These are phyloP conservation scores for Distichodus sexfasciatus DNA, from an alignment of 2,797 vertebrate species.

Conservation along the genomic window DNA sequence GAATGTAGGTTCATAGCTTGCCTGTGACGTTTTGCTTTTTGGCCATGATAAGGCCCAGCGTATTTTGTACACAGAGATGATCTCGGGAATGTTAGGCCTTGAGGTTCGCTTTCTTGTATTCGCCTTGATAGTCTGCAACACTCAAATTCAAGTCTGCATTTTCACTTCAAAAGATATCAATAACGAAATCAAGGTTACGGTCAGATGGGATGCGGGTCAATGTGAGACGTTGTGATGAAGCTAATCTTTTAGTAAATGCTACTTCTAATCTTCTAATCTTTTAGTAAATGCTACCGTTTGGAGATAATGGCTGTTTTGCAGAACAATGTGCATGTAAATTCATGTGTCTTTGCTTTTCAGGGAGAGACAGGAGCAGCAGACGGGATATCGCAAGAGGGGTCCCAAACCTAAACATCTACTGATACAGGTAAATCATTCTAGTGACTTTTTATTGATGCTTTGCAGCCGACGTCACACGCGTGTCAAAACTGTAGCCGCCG, in stretches of 20 bases:
- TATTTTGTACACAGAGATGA: not conserved
- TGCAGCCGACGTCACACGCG: too few species aligned
- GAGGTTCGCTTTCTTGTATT: not conserved
- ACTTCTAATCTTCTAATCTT: not conserved
- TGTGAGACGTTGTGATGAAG: not conserved
- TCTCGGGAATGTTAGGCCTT: not conserved
- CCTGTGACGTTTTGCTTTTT: not conserved
- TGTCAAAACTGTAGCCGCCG: too few species aligned
- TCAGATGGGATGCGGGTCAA: not conserved
- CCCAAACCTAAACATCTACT: slow-evolving; percentile 94
- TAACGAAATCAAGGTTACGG: not conserved
- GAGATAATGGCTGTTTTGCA: not conserved
- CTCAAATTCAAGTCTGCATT: not conserved
- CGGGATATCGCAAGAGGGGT: slow-evolving; percentile 94
- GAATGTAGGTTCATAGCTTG: not conserved
- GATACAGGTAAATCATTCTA: slow-evolving; percentile 92
- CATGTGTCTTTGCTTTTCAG: too few species aligned
- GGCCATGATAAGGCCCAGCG: slow-evolving; percentile 5
- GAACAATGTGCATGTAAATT: slow-evolving; percentile 36
- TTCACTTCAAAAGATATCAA: not conserved
- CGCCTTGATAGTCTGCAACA: not conserved
- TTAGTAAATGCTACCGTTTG: not conserved
- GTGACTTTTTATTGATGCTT: too few species aligned
- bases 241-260: not conserved
- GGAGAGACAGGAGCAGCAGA: slow-evolving; percentile 92